Evolutionary conservation across 2,888 invertebrate genomes (phyloP), one percentile per base, ranked within the genome.

Genomic region (Ochropleura leucogaster): DNA sequence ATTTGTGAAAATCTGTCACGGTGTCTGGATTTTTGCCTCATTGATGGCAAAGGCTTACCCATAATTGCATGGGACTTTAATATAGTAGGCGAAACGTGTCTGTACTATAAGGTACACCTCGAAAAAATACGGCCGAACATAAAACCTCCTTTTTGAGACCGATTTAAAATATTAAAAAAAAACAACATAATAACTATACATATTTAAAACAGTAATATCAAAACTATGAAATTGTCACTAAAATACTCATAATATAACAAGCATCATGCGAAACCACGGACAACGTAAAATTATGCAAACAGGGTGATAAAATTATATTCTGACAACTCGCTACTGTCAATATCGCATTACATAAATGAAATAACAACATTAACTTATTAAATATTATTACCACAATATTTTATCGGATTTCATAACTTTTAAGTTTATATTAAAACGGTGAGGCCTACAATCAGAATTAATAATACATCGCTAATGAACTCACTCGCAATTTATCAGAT

Each of bases 391-490:
- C 49, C 44, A 46, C 65, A 82, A 76, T 59, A 81, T 78, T 68
- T 70, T 53, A 78, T 30, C 46, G 30, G 55, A 62, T 20, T 79
- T 65, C 8, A 63, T 51, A 55, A 55, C 10, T 81, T 74, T 81
- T 42, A 60, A 80, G 60, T 49, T 44, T 40, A 65, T 60, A 44
- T 75, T 81, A 49, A 66, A 65, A 81, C 49, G 2, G 44, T 5
- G 18, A 55, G 20, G 60, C 10, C 51, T 65, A 74, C 65, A 80
- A 40, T 65, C 42, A 16, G 20, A 65, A 74, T 65, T 47, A 65
- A 74, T 47, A 20, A 79, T 47, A n/a, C 42, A 63, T 20, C 51
- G n/a, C 42, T 81, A 76, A 75, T 80, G 62, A 78, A 67, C 12
- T 9, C 5, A 0, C 47, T 42, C 16, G 14, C 44, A 30, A 55